Evolutionary conservation across 2,888 invertebrate species (phyloP).

Genomic region (Melanostoma scalare): DNA sequence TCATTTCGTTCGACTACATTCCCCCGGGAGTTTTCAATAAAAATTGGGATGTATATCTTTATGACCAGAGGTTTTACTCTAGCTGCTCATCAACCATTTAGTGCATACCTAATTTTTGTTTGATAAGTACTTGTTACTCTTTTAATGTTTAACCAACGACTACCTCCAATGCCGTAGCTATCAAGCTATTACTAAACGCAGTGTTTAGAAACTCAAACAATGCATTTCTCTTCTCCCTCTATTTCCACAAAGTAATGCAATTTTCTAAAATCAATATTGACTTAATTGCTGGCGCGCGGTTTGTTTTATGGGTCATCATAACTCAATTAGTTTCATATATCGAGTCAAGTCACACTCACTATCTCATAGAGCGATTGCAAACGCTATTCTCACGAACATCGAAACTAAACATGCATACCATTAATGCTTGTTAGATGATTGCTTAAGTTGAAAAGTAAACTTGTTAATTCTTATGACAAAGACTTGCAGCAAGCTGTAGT

Average conservation of each 20-base stretch:
- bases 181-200: background rate
- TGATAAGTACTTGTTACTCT: no score
- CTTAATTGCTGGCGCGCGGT: conserved; percentile 7
- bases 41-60: no score
- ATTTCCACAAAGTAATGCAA: background rate
- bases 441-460: conserved; percentile 47
- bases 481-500: conserved; percentile 20
- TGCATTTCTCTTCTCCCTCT: background rate
- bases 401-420: background rate
- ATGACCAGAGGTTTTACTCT: no score
- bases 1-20: no score
- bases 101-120: no score
- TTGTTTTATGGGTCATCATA: conserved; percentile 20
- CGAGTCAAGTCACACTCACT: background rate
- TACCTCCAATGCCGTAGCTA: no score
- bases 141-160: background rate
- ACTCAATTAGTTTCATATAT: conserved; percentile 33
- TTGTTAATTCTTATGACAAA: conserved; percentile 49
- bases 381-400: conserved; percentile 22
- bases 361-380: background rate
- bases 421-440: conserved; percentile 4
- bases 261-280: conserved; percentile 12
- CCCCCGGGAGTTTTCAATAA: no score
- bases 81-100: no score
- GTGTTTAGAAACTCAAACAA: conserved; percentile 2